phyloP scores from a whole-genome alignment of 2,797 vertebrate species.

The Neosalanx taihuensis region DNA sequence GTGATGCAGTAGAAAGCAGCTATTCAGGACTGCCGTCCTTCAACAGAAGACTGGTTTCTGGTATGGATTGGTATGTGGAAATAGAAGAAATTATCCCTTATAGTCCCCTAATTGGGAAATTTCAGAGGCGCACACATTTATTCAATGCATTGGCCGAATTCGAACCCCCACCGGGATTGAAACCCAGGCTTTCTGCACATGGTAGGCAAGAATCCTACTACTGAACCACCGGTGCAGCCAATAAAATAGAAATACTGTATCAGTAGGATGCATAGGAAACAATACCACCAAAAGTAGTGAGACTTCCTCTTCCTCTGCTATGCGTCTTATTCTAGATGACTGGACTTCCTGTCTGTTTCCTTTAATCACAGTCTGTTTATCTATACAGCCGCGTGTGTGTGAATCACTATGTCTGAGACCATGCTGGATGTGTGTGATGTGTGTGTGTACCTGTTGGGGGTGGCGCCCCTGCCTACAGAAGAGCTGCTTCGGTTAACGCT shows the following conservation, averaged over 20 bases:
- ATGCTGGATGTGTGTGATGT: neutral
- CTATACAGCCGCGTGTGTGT: neutral
- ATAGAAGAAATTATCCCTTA: too few species aligned
- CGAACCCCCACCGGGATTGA: too few species aligned
- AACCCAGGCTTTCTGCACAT: too few species aligned
- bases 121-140: too few species aligned
- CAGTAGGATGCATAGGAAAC: neutral
- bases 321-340: neutral
- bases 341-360: neutral
- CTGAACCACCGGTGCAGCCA: too few species aligned
- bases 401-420: neutral
- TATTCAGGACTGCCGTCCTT: neutral
- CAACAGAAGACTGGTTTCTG: neutral
- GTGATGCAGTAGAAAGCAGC: neutral
- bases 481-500: slow-evolving; percentile 62
- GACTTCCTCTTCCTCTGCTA: neutral
- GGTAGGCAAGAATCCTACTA: too few species aligned
- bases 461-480: slow-evolving; percentile 37
- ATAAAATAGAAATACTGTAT: too few species aligned
- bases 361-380: slow-evolving; percentile 1
- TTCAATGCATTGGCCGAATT: too few species aligned
- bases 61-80: neutral
- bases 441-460: slow-evolving; percentile 47
- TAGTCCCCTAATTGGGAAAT: too few species aligned
- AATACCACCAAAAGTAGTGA: neutral